Evolutionary conservation across 2,113 vertebrate species (phyloP).

Genomic region (Anarhynchus alexandrinus): DNA sequence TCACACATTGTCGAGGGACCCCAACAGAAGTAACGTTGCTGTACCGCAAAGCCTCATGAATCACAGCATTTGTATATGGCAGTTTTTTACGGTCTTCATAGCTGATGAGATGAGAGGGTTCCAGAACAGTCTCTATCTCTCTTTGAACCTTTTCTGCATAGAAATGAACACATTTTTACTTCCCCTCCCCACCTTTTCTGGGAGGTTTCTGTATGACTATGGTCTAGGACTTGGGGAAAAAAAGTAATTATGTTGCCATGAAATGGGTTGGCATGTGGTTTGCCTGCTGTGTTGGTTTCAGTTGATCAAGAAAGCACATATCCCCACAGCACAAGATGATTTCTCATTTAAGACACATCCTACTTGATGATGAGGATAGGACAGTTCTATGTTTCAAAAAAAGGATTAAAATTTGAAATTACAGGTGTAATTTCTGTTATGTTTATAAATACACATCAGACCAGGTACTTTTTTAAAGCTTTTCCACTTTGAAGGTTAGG

Average conservation of each 20-base stretch:
- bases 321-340: background rate
- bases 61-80: conserved; percentile 57
- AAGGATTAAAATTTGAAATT: background rate
- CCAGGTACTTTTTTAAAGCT: background rate
- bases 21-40: conserved; percentile 42
- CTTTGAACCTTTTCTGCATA: conserved; percentile 55
- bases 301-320: background rate
- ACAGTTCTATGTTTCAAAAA: background rate
- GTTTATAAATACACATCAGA: background rate
- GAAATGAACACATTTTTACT: background rate
- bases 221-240: accelerated
- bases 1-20: conserved; percentile 30
- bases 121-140: conserved; percentile 53
- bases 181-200: background rate
- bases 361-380: background rate
- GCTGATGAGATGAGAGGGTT: background rate
- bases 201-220: background rate
- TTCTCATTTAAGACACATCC: background rate
- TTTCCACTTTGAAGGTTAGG: background rate
- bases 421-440: background rate
- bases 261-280: accelerated
- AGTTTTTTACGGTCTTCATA: conserved; percentile 52
- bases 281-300: background rate
- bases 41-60: conserved; percentile 54
- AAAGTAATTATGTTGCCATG: background rate